These are phyloP conservation scores for Tupiocoris notatus DNA, from an alignment of 2,888 invertebrate genomes.

Conservation along the genomic window DNA sequence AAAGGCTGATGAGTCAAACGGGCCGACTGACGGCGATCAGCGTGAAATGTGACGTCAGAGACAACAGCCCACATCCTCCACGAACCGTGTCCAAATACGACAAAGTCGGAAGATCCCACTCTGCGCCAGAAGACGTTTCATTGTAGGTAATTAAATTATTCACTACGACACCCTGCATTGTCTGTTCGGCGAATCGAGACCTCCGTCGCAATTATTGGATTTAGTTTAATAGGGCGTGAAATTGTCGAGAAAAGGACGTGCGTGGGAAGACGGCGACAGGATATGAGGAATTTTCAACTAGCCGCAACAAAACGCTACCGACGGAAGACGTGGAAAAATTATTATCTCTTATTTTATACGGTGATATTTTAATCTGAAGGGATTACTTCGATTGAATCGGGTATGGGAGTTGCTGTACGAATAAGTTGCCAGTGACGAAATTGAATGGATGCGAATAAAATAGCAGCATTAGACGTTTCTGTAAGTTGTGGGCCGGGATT, in stretches of 20 bases:
- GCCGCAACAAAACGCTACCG: too few species aligned
- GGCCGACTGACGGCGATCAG: too few species aligned
- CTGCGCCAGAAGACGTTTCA: neutral
- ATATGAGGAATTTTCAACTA: slow-evolving; percentile 27
- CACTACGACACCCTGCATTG: slow-evolving; percentile 18
- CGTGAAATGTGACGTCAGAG: neutral
- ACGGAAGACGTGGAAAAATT: too few species aligned
- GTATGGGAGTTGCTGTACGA: too few species aligned
- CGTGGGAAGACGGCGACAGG: slow-evolving; percentile 24
- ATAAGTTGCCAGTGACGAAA: too few species aligned
- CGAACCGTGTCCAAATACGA: slow-evolving; percentile 1
- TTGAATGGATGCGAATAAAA: too few species aligned
- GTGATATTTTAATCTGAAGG: too few species aligned
- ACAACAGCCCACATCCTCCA: slow-evolving; percentile 21
- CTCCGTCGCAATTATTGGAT: slow-evolving; percentile 32
- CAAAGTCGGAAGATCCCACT: neutral
- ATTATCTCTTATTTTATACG: too few species aligned
- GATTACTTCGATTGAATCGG: too few species aligned
- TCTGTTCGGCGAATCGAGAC: slow-evolving; percentile 24
- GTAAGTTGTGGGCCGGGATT: too few species aligned
- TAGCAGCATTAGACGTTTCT: too few species aligned
- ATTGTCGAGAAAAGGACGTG: slow-evolving; percentile 15
- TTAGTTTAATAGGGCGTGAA: slow-evolving; percentile 40
- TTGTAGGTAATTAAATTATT: slow-evolving; percentile 30
- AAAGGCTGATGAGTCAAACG: neutral